Evolutionary conservation across 1,140 invertebrate genomes (phyloP).

Genomic region (Megathymus violae): DNA sequence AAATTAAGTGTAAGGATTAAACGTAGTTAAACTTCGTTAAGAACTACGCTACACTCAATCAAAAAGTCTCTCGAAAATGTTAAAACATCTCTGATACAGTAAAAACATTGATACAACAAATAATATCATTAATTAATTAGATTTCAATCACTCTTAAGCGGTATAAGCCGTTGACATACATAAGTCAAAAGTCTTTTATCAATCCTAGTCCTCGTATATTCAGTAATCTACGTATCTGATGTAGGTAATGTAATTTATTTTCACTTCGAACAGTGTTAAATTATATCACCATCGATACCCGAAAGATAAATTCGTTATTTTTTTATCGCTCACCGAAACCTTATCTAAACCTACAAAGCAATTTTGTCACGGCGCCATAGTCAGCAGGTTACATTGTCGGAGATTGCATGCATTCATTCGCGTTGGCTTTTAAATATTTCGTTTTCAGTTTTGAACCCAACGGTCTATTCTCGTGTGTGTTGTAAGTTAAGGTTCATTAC

Average conservation of each 20-base stretch:
- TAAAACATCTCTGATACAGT: too few relatives aligned
- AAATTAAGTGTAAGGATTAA: too few relatives aligned
- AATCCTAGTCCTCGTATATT: too few relatives aligned
- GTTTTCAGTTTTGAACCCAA: constrained; percentile 4
- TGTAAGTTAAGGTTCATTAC: constrained; percentile 33
- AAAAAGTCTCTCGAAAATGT: too few relatives aligned
- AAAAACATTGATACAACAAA: too few relatives aligned
- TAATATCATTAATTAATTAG: too few relatives aligned
- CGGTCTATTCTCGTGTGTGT: background rate
- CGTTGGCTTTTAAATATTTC: background rate
- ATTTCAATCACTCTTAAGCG: too few relatives aligned
- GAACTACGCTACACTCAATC: too few relatives aligned
- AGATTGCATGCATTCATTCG: constrained; percentile 2
- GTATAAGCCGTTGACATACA: too few relatives aligned
- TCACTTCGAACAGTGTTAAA: background rate
- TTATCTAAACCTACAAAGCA: background rate
- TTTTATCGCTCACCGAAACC: constrained; percentile 1
- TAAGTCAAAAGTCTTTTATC: too few relatives aligned
- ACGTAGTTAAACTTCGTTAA: too few relatives aligned
- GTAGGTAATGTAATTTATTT: constrained; percentile 2
- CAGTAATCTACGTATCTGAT: too few relatives aligned
- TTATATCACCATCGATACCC: constrained; percentile 7
- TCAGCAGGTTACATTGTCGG: background rate
- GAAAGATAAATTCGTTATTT: constrained; percentile 7
- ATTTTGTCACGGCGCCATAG: constrained; percentile 2